Evolutionary conservation across 2,113 vertebrate genomes (phyloP).

Genomic region (Erinaceus europaeus): DNA sequence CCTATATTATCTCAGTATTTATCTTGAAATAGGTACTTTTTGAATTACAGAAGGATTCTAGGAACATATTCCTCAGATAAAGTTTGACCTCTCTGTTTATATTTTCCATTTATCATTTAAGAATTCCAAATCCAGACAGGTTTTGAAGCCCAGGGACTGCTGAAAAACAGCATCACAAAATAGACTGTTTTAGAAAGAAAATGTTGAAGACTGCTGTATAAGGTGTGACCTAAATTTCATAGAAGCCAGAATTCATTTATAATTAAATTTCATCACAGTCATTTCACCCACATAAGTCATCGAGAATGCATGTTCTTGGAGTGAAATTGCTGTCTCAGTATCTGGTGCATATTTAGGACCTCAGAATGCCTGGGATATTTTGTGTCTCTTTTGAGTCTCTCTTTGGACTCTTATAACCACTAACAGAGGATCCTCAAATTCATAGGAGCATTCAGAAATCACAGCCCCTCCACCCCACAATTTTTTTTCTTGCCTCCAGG

Average conservation of each 20-base stretch:
- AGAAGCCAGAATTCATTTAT: background rate
- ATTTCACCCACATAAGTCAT: background rate
- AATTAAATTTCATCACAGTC: background rate
- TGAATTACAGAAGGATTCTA: background rate
- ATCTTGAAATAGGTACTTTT: background rate
- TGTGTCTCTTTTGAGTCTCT: background rate
- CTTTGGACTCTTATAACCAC: background rate
- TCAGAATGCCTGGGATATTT: background rate
- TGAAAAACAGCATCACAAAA: background rate
- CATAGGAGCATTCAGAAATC: background rate
- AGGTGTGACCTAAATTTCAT: background rate
- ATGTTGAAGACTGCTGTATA: background rate
- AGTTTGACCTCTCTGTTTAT: background rate
- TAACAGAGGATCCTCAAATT: background rate
- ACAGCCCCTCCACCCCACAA: too few relatives aligned
- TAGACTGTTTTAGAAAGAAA: background rate
- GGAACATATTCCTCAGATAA: background rate
- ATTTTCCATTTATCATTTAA: slow-evolving; percentile 27
- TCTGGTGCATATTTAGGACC: background rate
- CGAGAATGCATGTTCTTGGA: background rate
- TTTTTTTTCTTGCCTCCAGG: too few relatives aligned
- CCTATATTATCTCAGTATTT: background rate
- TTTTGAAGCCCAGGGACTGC: background rate
- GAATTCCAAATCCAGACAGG: background rate
- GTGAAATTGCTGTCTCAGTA: background rate